These are phyloP conservation scores for Bombus confusus DNA, from an alignment of 1,140 invertebrate species.

Conservation along the genomic window DNA sequence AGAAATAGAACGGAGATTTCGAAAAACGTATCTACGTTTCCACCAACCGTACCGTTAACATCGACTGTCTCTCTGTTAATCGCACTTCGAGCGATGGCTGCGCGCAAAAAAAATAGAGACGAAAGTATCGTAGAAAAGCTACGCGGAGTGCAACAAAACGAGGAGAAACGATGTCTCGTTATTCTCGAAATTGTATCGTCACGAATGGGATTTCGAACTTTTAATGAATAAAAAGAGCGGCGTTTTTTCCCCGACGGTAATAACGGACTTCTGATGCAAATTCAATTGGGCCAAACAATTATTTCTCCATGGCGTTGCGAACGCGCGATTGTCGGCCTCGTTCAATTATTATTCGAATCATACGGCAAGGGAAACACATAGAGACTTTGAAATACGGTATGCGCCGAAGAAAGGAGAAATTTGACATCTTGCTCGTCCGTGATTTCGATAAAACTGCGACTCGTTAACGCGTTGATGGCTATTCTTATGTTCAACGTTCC, in stretches of 20 bases:
- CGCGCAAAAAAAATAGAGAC: not conserved
- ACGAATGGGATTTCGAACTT: conserved; percentile 3
- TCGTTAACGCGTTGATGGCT: too few species aligned
- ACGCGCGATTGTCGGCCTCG: not conserved
- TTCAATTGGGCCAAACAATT: conserved; percentile 30
- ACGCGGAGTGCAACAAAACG: not conserved
- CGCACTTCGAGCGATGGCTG: not conserved
- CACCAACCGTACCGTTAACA: too few species aligned
- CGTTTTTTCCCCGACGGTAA: not conserved
- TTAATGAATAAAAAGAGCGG: conserved; percentile 36
- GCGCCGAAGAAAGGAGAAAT: too few species aligned
- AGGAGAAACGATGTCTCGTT: not conserved
- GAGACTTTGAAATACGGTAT: not conserved
- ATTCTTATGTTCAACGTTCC: too few species aligned
- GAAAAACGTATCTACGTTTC: too few species aligned
- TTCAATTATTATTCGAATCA: not conserved
- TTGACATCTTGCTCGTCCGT: too few species aligned
- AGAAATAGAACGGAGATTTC: not conserved
- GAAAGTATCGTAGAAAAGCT: too few species aligned
- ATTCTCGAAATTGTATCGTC: not conserved
- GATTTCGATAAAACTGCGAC: too few species aligned
- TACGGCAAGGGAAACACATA: not conserved
- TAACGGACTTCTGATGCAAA: conserved; percentile 14
- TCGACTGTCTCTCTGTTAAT: not conserved
- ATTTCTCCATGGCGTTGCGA: not conserved